Base-by-base conservation (phyloP, 1,140 invertebrate species). In the Penaeus chinensis region DNA sequence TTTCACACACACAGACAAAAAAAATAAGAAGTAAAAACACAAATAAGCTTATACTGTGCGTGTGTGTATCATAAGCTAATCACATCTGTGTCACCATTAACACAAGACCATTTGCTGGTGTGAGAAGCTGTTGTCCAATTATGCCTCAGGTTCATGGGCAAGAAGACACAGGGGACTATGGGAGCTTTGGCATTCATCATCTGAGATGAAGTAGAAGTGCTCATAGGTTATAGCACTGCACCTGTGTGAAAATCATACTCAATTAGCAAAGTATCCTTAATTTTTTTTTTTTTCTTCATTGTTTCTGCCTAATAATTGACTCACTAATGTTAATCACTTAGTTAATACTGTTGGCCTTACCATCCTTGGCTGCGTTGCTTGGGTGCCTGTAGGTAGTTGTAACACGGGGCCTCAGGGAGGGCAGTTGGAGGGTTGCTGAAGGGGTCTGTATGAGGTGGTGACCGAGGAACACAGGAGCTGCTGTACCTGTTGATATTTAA, bases 211-310 rank as follows among this genome's bases (percentile, higher is more conserved):
- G 42, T 84, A 84, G 54, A 54, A 84, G 69, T 76, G 42, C n/a
- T 84, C 82, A 69, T 84, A 84, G n/a, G 82, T 84, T 54, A 84
- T 84, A 47, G 82, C 82, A 19, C 66, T n/a, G 60, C 82, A 84
- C 82, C 82, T 84, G 69, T 74, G 42, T 32, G 42, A 74, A 27
- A 37, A 37, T 10, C 2, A 16, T 74, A 3, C 4, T 13, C 0
- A 3, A 76, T n/a, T 10, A 11, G 19, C 20, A 65, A 63, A n/a
- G 32, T 18, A 27, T 65, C 24, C n/a, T 37, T n/a, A n/a, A n/a
- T n/a, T n/a, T n/a, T n/a, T n/a, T n/a, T n/a, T 62, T 22, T n/a
- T 20, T 61, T 27, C 27, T 54, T 18, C 32, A 19, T 79, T 18
- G 1, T 7, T 24, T 22, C 10, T 3, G 18, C 16, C 20, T 32